A percentile compares a stretch with the other conserved stretches of the same genome.
phyloP scores from a whole-genome alignment of 2,797 vertebrate genomes.

The Enoplosus armatus region DNA sequence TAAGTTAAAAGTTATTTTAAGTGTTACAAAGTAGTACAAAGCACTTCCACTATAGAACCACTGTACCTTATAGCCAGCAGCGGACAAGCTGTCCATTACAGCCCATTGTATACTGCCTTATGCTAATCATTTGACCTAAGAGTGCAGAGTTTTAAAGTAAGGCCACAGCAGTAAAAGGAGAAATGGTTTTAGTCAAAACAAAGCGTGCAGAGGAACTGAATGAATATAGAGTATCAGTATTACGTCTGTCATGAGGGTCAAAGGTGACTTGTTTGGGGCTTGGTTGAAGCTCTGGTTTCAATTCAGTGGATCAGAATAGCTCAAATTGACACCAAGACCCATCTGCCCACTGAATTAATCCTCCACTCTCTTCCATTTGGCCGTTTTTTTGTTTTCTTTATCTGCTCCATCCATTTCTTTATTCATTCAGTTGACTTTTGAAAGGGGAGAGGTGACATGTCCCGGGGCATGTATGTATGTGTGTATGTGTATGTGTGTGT shows the following conservation, averaged over 20 bases:
- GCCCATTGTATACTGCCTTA: slow-evolving; percentile 43
- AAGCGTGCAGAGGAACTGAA: slow-evolving; percentile 73
- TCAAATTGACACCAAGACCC: slow-evolving; percentile 88
- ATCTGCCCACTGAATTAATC: slow-evolving; percentile 86
- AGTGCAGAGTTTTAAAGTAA: slow-evolving; percentile 74
- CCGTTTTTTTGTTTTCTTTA: slow-evolving; percentile 83
- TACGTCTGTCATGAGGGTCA: slow-evolving; percentile 81
- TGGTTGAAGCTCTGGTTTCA: slow-evolving; percentile 82
- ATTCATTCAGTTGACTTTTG: slow-evolving; percentile 86
- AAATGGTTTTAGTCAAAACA: slow-evolving; percentile 74
- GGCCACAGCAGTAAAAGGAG: slow-evolving; percentile 68
- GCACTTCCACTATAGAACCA: slow-evolving; percentile 30
- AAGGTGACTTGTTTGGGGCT: slow-evolving; percentile 81
- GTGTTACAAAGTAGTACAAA: slow-evolving; percentile 51
- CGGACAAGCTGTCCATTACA: slow-evolving; percentile 68
- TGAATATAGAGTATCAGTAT: slow-evolving; percentile 77
- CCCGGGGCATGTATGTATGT: slow-evolving; percentile 77
- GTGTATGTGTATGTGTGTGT: slow-evolving; percentile 60
- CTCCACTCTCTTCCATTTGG: slow-evolving; percentile 83
- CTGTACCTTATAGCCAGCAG: slow-evolving; percentile 39
- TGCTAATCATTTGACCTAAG: slow-evolving; percentile 76
- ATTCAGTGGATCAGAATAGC: slow-evolving; percentile 85
- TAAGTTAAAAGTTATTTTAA: slow-evolving; percentile 63
- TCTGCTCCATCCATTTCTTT: slow-evolving; percentile 86
- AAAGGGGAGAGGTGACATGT: slow-evolving; percentile 87